Evolutionary conservation across 2,888 invertebrate species (phyloP).

Genomic region (Amblyjoppa fuscipennis): DNA sequence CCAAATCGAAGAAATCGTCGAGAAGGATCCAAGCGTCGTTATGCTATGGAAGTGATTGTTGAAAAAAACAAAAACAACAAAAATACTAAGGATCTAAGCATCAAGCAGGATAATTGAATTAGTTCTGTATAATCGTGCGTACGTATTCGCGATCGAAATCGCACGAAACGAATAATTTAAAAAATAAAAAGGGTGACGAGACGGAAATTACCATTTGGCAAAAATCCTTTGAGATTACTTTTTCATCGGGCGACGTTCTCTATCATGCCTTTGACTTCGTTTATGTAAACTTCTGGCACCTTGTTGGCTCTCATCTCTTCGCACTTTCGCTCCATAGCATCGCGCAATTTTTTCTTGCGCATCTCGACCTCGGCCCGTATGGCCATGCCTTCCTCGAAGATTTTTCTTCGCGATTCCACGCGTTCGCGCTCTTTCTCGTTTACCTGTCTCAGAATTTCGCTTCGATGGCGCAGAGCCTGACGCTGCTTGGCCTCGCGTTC

Average conservation of each 20-base stretch:
- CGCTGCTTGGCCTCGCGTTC: slow-evolving; percentile 83
- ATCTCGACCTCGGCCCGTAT: slow-evolving; percentile 88
- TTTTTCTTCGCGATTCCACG: slow-evolving; percentile 88
- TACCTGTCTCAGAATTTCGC: slow-evolving; percentile 89
- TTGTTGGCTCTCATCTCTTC: slow-evolving; percentile 87
- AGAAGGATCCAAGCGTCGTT: slow-evolving; percentile 93
- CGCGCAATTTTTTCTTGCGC: slow-evolving; percentile 86
- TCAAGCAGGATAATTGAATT: slow-evolving; percentile 53
- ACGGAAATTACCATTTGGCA: slow-evolving; percentile 10
- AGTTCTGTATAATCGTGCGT: slow-evolving; percentile 11
- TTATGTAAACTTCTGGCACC: slow-evolving; percentile 87
- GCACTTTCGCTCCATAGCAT: slow-evolving; percentile 87
- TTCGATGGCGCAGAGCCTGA: slow-evolving; percentile 87
- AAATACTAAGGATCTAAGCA: background rate
- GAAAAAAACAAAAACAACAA: background rate
- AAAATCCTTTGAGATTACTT: background rate
- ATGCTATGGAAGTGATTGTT: slow-evolving; percentile 91
- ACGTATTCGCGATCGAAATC: background rate
- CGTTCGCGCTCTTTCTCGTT: slow-evolving; percentile 90
- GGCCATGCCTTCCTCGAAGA: slow-evolving; percentile 89
- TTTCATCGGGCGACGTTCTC: slow-evolving; percentile 75
- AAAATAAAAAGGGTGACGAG: slow-evolving; percentile 24
- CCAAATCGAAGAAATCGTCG: slow-evolving; percentile 93
- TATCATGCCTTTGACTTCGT: slow-evolving; percentile 84
- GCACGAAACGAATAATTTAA: background rate